Conservation (phyloP, 2,113 vertebrate species). For the Marcusenius ussheri region DNA sequence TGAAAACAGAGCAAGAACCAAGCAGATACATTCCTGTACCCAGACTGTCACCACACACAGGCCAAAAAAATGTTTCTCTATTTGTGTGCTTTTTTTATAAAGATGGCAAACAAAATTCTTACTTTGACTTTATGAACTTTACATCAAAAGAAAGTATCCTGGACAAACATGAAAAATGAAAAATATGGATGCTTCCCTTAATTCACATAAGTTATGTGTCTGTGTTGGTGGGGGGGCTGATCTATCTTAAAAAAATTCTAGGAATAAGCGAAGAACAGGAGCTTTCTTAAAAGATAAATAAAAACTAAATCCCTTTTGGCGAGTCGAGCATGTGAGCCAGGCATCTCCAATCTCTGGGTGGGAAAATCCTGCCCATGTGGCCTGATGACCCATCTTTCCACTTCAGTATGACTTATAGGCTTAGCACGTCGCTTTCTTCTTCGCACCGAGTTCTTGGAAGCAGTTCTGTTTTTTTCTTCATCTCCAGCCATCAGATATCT, state of each 20-base stretch:
- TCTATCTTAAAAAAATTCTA: neutral
- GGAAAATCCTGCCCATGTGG: conserved; percentile 3
- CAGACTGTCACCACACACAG: neutral
- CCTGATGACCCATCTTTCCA: conserved; percentile 5
- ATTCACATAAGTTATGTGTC: neutral
- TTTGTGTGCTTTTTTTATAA: neutral
- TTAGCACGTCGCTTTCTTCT: conserved; percentile 7
- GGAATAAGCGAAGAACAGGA: neutral
- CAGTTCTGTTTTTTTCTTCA: conserved; percentile 6
- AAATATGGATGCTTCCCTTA: neutral
- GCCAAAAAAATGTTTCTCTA: neutral
- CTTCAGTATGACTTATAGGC: conserved; percentile 9
- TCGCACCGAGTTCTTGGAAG: conserved; percentile 11
- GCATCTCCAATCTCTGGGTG: neutral
- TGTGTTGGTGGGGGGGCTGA: neutral
- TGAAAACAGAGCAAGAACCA: neutral
- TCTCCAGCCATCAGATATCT: conserved; percentile 13
- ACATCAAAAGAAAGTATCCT: neutral
- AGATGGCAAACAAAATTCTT: neutral
- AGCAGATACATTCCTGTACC: neutral
- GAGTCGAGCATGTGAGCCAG: neutral
- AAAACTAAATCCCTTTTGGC: neutral
- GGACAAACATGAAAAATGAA: neutral
- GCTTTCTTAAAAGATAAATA: neutral
- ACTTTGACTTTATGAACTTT: neutral